Base-by-base conservation (phyloP, 1,140 invertebrate genomes). In the Dufourea novaeangliae region DNA sequence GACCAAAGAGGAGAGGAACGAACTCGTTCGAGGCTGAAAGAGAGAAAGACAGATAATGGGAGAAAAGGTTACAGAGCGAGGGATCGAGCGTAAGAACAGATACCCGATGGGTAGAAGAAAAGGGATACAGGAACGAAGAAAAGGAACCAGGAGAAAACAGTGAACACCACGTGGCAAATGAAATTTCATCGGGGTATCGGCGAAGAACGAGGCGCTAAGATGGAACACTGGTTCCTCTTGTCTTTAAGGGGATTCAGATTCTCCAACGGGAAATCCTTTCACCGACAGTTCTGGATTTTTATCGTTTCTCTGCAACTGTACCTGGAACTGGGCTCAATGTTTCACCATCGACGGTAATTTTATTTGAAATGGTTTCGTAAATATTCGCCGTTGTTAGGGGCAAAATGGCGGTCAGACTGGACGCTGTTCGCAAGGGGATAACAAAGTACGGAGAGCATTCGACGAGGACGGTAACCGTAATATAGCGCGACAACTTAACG, bases 181-280 rank as follows among this genome's bases (percentile, higher is more conserved):
- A 70, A 71, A 71, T 77, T 71, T 77, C 57, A 17, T 10, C 73
- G 2, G 7, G 8, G 73, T 69, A 76, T 76, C 27, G 73, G 39
- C 14, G 22, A n/a, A 50, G 22, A 14, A 66, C 25, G 20, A 22
- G 62, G 12, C 14, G 71, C 71, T 12, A 17, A 0, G 8, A 10
- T 14, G 4, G 44, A 67, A 34, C 34, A 64, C 46, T 27, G 41
- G 14, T 22, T 56, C 20, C 62, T 32, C 71, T 54, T 25, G 46
- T 41, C 25, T 67, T 56, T 56, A 2, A 37, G 7, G n/a, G 59
- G 71, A 52, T 41, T 74, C 46, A 17, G 20, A 22, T 25, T n/a
- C 41, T 20, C 50, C 1, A 56, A 11, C 27, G 50, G 4, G 62
- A 20, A 27, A n/a, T n/a, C 32, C 41, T 20, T 20, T 25, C 39